Base-by-base conservation (phyloP, 2,797 vertebrate species). In the Corythornis leucogaster region DNA sequence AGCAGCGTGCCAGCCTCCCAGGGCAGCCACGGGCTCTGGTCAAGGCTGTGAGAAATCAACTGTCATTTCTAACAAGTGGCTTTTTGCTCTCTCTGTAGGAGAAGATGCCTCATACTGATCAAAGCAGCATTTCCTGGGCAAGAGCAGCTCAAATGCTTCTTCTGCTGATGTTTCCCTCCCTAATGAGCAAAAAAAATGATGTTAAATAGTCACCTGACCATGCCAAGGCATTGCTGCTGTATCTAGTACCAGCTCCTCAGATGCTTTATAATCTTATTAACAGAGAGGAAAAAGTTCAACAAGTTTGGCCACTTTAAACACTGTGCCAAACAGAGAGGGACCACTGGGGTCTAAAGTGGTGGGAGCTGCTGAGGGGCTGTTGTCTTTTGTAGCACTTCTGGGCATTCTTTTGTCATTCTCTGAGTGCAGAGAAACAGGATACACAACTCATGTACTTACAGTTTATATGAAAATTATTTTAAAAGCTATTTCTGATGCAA, bases 261-360 rank as follows among this genome's bases (percentile, higher is more conserved):
- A 12, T 28, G n/a, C 20, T 84, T 81, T 62, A 15, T 22, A 12
- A n/a, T 53, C 21, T 79, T 16, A 33, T 38, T 45, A 79, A 40
- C 0, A 4, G 26, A 55, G 19, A n/a, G 15, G 13, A 54, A 48
- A 77, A 57, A 46, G 7, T 54, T 75, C 33, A 84, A 46, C 7
- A 26, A 16, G 12, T n/a, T 50, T 11, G 11, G 64, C 6, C 43
- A 21, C 54, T 67, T 38, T 33, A 63, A 68, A 68, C 19, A 57
- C 38, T 0, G 8, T 58, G 42, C 2, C 62, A 68, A 10, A 8
- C 26, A 77, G 40, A 48, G 59, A 46, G 42, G n/a, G 13, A 54
- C 30, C 26, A n/a, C 9, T 0, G 0, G 12, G 33, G 33, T 19
- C 58, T 31, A 43, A 80, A 81, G 2, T 7, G 17, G 15, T 30